Base-by-base conservation (phyloP, 2,888 invertebrate genomes). In the Sarcophaga carnaria region DNA sequence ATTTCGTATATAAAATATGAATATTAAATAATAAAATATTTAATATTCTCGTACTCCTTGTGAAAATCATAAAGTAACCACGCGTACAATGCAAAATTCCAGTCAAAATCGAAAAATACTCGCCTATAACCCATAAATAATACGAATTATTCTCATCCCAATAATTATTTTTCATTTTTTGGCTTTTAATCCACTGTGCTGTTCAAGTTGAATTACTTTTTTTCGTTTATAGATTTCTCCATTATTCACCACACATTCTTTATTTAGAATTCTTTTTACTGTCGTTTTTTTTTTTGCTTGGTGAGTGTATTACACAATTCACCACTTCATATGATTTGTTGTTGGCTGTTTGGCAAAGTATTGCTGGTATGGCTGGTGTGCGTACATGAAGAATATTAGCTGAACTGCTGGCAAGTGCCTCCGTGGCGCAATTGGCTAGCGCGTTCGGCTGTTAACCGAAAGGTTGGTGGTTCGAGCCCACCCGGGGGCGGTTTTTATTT, bases 361-460 rank as follows among this genome's bases (percentile, higher is more conserved):
- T 25, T 49, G 20, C 6, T 63, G 4, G 2, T 10, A 37, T 63
- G 6, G 14, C 17, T 62, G 14, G 22, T 47, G 45, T 66, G 62
- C 37, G 12, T 27, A 10, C 8, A 64, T 12, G 8, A 25, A 54
- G 17, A 59, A n/a, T 10, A 74, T 70, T 59, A 59, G 25, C 6
- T 49, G 6, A 20, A 2, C 6, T 0, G 2, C 4, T 71, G 20
- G 0, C 54, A 74, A 59, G 75, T 81, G 93, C 92, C 92, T 93
- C 92, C 97, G 97, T 97, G 97, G 97, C 97, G 97, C 97, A 97
- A 97, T 97, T 93, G 97, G 97, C 95, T 97, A 97, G 97, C 97
- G 97, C 97, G 97, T 97, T 97, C 97, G 97, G 97, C 97, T 97
- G 97, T 97, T 97, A 97, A 97, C 97, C 97, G 97, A 97, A 97